Evolutionary conservation across 2,113 vertebrate genomes (phyloP).

Genomic region (Oncorhynchus tshawytscha): DNA sequence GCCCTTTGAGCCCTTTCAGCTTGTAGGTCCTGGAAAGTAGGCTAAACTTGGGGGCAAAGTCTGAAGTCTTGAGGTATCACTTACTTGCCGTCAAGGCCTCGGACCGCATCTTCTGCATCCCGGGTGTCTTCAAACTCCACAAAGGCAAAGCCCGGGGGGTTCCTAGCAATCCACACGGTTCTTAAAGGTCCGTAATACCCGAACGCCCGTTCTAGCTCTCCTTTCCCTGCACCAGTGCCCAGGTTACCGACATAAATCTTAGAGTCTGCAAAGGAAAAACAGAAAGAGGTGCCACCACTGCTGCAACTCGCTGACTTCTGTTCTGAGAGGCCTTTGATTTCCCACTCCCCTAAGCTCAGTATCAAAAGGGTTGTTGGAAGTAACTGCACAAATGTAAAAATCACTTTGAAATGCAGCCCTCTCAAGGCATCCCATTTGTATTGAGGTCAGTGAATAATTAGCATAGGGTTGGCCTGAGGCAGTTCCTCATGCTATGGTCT

Average conservation of each 20-base stretch:
- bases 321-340: neutral
- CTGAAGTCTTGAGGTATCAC: constrained; percentile 33
- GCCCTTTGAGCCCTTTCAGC: too few relatives aligned
- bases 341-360: too few relatives aligned
- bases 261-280: constrained; percentile 71
- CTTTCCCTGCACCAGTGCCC: constrained; percentile 85
- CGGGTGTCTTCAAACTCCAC: constrained; percentile 83
- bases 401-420: too few relatives aligned
- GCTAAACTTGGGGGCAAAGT: too few relatives aligned
- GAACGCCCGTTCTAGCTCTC: constrained; percentile 86
- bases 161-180: constrained; percentile 88
- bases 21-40: too few relatives aligned
- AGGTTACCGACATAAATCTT: constrained; percentile 89
- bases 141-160: constrained; percentile 87
- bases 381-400: too few relatives aligned
- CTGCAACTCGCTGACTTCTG: neutral
- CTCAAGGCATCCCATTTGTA: too few relatives aligned
- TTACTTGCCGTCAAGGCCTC: constrained; percentile 83
- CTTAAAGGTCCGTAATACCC: constrained; percentile 86
- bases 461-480: too few relatives aligned
- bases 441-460: too few relatives aligned
- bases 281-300: constrained; percentile 12
- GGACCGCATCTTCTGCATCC: constrained; percentile 82
- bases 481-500: too few relatives aligned
- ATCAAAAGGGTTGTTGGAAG: too few relatives aligned